Conservation (phyloP, 64 coral and sea anemone genomes). For the Actinia tenebrosa region DNA sequence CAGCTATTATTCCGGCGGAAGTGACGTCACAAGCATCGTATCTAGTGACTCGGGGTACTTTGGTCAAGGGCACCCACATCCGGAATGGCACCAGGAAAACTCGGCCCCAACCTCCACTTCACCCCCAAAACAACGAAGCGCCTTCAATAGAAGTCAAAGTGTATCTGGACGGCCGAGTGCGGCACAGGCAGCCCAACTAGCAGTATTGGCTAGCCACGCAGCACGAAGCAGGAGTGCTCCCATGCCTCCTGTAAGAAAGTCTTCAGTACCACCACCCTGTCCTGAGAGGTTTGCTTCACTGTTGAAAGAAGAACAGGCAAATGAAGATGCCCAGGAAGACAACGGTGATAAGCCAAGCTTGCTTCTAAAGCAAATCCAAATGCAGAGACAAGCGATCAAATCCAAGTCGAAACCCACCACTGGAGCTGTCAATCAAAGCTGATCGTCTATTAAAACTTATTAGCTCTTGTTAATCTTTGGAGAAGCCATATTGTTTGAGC, state of each 20-base stretch:
- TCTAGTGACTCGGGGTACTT: slow-evolving; percentile 91
- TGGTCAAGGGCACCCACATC: slow-evolving; percentile 56
- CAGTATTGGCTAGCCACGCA: slow-evolving; percentile 81
- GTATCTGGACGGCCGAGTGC: slow-evolving; percentile 72
- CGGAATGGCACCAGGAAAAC: slow-evolving; percentile 63
- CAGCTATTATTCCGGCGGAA: slow-evolving; percentile 62
- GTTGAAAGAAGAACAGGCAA: background rate
- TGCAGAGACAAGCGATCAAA: slow-evolving; percentile 70
- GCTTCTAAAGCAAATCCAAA: slow-evolving; percentile 69
- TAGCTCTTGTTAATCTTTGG: background rate
- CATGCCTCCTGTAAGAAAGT: slow-evolving; percentile 84
- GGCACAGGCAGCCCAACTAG: slow-evolving; percentile 79
- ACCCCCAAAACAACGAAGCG: slow-evolving; percentile 53
- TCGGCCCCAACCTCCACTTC: slow-evolving; percentile 40
- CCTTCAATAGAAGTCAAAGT: slow-evolving; percentile 73
- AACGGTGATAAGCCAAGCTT: slow-evolving; percentile 43
- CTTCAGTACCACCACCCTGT: slow-evolving; percentile 51
- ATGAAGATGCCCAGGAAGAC: background rate
- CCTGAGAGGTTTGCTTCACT: slow-evolving; percentile 35
- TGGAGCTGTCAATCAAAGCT: slow-evolving; percentile 2
- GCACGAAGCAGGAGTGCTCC: slow-evolving; percentile 87
- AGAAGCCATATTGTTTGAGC: background rate
- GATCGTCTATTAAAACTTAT: background rate
- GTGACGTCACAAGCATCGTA: slow-evolving; percentile 35
- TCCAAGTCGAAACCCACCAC: slow-evolving; percentile 18